These are phyloP conservation scores for Erannis defoliaria DNA, from an alignment of 2,888 invertebrate species.

Conservation along the genomic window DNA sequence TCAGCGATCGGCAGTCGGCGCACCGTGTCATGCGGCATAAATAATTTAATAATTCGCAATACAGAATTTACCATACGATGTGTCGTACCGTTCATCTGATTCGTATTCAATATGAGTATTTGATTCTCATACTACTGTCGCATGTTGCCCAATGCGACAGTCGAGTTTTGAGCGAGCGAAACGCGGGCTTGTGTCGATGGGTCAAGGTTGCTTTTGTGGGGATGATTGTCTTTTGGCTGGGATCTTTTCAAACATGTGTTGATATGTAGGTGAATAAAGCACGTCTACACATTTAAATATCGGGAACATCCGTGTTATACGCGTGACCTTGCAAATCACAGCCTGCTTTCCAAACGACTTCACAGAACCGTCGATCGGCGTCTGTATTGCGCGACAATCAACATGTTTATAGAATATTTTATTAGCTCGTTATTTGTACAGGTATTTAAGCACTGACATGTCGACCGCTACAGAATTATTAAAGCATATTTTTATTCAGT, in stretches of 20 bases:
- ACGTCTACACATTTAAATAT: constrained; percentile 86
- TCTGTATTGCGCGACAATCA: constrained; percentile 78
- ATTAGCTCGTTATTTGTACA: constrained; percentile 71
- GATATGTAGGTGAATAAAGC: constrained; percentile 87
- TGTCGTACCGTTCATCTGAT: constrained; percentile 84
- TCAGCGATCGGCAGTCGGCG: constrained; percentile 79
- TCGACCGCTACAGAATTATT: constrained; percentile 62
- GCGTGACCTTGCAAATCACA: constrained; percentile 87
- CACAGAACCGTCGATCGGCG: constrained; percentile 79
- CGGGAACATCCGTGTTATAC: constrained; percentile 87
- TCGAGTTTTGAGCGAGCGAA: constrained; percentile 67
- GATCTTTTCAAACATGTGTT: constrained; percentile 81
- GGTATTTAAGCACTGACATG: constrained; percentile 71
- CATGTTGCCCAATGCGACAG: constrained; percentile 78
- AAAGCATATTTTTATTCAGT: constrained; percentile 63
- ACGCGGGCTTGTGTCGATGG: constrained; percentile 62
- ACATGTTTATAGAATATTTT: constrained; percentile 77
- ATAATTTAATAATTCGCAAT: constrained; percentile 87
- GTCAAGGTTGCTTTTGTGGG: constrained; percentile 70
- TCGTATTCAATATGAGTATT: constrained; percentile 86
- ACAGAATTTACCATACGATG: constrained; percentile 85
- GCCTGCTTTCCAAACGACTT: constrained; percentile 87
- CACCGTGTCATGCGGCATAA: constrained; percentile 84
- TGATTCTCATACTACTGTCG: constrained; percentile 85
- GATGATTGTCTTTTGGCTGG: constrained; percentile 59